phyloP scores from a whole-genome alignment of 2,888 invertebrate species.

The Callinectes sapidus region DNA sequence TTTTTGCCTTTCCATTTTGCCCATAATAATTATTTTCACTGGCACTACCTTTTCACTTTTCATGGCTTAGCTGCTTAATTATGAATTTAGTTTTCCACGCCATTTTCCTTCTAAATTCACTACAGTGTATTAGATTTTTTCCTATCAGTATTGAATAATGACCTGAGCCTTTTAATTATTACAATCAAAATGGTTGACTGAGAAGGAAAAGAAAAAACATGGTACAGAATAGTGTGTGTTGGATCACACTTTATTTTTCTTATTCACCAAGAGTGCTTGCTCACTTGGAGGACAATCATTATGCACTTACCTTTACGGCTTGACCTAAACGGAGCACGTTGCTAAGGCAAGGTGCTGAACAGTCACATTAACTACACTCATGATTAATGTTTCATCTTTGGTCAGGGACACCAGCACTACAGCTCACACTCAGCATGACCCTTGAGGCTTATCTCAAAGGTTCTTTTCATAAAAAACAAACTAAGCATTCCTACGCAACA shows the following conservation, averaged over 20 bases:
- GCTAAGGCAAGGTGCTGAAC: not conserved
- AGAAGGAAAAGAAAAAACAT: not conserved
- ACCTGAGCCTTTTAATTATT: not conserved
- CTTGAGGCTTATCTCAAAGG: slow-evolving; percentile 4
- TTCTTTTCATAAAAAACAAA: slow-evolving; percentile 12
- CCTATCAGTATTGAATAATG: not conserved
- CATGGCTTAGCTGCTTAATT: too few species aligned
- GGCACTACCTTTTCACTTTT: too few species aligned
- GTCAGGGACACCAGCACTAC: slow-evolving; percentile 32
- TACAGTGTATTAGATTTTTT: too few species aligned
- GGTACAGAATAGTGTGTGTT: slow-evolving; percentile 18
- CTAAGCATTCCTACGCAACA: slow-evolving; percentile 24
- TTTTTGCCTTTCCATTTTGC: too few species aligned
- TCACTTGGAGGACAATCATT: not conserved
- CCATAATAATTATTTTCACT: too few species aligned
- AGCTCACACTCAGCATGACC: slow-evolving; percentile 7
- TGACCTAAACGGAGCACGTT: not conserved
- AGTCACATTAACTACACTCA: slow-evolving; percentile 5
- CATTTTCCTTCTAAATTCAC: too few species aligned
- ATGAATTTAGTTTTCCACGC: too few species aligned
- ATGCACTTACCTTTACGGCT: not conserved
- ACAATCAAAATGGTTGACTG: not conserved
- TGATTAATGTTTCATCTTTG: slow-evolving; percentile 19
- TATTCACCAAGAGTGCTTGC: not conserved
- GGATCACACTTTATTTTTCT: slow-evolving; percentile 5